Evolutionary conservation across 2,113 vertebrate genomes (phyloP), one percentile per base, ranked within the genome.

Genomic region (Ramphastos sulfuratus): DNA sequence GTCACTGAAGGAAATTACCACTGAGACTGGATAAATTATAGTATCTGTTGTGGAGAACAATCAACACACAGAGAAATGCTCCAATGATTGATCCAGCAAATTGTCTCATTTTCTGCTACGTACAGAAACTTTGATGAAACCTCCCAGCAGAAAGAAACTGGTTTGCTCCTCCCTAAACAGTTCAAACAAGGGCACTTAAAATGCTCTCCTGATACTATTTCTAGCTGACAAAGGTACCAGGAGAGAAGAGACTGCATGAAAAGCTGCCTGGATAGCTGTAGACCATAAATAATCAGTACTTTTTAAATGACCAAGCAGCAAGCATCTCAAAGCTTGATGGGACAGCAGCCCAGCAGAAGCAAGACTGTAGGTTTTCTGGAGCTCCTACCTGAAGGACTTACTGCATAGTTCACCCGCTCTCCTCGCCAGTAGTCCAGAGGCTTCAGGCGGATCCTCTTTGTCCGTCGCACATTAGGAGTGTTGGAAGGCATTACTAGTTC

Each of bases 381-480:
- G 63, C 11, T 5, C 66, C 35, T 97, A 98, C 97, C 97, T 95
- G 97, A 98, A 73, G 88, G n/a, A 1, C 18, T 65, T 75, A 82
- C 23, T 2, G 70, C 13, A 82, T 97, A 98, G 87, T 94, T 90
- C 59, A 96, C 15, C 0, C 97, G 96, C 55, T 98, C 97, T 31
- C 98, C 98, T 94, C 97, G 92, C 97, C 98, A 98, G 12, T 98
- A 98, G 60, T 98, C 97, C 95, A 98, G 91, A 93, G 97, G 97
- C 90, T 37, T 97, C 12, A 97, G 69, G 44, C 97, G 95, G 76
- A 88, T 95, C 94, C 97, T 97, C 85, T 96, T 97, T 50, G 97
- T 97, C 27, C 97, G 97, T 42, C 97, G 98, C 96, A 98, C 94
- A 37, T 96, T 94, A 64, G 97, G 97, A 50, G 97, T 97, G 46